Evolutionary conservation across 2,888 invertebrate species (phyloP), one percentile per base, ranked within the genome.

Genomic region (Drosophila fulvimacula): DNA sequence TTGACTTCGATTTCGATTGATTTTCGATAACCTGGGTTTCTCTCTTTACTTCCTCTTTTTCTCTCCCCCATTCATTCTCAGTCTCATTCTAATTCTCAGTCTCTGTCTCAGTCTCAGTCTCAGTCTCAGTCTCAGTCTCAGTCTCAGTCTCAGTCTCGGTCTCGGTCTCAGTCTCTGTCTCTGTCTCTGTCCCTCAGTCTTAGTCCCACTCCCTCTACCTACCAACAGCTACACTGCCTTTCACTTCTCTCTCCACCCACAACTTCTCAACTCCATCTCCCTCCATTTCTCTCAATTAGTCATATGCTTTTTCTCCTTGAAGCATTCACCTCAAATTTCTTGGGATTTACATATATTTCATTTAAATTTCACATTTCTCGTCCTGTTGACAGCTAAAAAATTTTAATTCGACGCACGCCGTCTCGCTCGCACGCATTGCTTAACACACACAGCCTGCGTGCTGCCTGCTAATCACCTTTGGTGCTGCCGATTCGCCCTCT

Each of bases 381-480:
- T 19, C 58, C 42, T 65, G 58, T 41, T 72, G 46, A 38, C 57
- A 63, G 70, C 52, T 1, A 38, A 21, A 36, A 51, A 73, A 60
- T 52, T 73, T 51, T 44, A 49, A 57, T 73, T 74, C 48, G 34
- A 11, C n/a, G 17, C 2, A 6, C 9, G 1, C 15, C 2, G 4
- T 11, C 36, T 1, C 36, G 15, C n/a, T 13, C 17, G 11, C 15
- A 6, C 39, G 5, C 15, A 6, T 30, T 15, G 11, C 13, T 24
- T 3, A n/a, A 10, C 9, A 21, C 9, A 27, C 9, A 27, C 44
- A 55, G 30, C 19, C 38, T n/a, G 66, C 21, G 44, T 57, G 24
- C 44, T 57, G 44, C 56, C 69, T 70, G 73, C 75, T 75, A 77
- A 76, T 76, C 69, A 77, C 73, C 57, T 58, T 73, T 63, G 17